These are phyloP conservation scores for Adrianichthys oophorus DNA, from an alignment of 2,797 vertebrate species.

Conservation along the genomic window DNA sequence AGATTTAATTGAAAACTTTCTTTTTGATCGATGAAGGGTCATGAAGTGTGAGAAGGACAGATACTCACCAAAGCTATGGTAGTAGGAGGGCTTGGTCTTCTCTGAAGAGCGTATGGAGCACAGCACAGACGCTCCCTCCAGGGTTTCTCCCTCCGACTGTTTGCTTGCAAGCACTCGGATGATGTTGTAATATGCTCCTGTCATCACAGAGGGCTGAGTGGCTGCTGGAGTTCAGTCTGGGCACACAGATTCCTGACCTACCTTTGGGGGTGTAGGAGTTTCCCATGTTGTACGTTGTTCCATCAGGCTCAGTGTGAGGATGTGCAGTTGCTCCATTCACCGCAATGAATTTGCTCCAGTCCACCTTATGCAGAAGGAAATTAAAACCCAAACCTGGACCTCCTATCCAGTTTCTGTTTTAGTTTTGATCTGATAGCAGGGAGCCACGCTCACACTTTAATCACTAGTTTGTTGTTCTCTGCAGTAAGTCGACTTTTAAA, in stretches of 20 bases:
- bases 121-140: slow-evolving; percentile 84
- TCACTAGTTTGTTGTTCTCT: slow-evolving; percentile 5
- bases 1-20: too few species aligned
- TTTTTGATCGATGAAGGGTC: too few species aligned
- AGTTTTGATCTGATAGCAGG: background rate
- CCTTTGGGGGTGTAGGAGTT: slow-evolving; percentile 85
- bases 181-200: slow-evolving; percentile 88
- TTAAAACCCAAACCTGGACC: background rate
- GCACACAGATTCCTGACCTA: slow-evolving; percentile 36
- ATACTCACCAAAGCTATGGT: slow-evolving; percentile 92
- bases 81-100: slow-evolving; percentile 86
- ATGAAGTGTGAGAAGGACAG: background rate
- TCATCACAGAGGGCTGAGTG: slow-evolving; percentile 1
- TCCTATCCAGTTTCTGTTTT: background rate
- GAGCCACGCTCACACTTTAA: too few species aligned
- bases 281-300: slow-evolving; percentile 92
- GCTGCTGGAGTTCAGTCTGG: background rate
- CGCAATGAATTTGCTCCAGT: slow-evolving; percentile 89
- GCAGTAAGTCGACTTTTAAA: background rate
- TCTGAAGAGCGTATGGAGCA: slow-evolving; percentile 83
- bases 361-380: slow-evolving; percentile 74
- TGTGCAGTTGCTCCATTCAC: slow-evolving; percentile 93
- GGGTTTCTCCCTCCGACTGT: slow-evolving; percentile 56
- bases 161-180: slow-evolving; percentile 84
- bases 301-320: slow-evolving; percentile 87